These are phyloP conservation scores for Thermophis baileyi DNA, from an alignment of 2,113 vertebrate species.

Conservation along the genomic window DNA sequence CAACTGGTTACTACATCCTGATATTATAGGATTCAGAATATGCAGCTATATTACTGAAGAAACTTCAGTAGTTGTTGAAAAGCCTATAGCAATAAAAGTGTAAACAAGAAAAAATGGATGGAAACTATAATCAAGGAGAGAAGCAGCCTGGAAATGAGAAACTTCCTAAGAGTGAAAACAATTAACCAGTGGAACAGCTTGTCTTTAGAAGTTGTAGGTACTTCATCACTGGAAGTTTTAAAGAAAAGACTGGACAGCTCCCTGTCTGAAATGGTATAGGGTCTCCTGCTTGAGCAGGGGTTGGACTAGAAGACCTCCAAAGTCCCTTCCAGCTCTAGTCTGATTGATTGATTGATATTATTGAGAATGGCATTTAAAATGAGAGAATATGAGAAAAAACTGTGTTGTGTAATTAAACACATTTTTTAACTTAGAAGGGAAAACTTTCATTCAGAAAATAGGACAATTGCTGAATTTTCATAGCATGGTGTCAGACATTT, in stretches of 20 bases:
- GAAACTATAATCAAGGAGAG: not conserved
- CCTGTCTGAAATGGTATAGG: not conserved
- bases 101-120: not conserved
- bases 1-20: not conserved
- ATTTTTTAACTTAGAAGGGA: not conserved
- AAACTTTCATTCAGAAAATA: not conserved
- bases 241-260: not conserved
- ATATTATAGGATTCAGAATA: not conserved
- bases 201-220: not conserved
- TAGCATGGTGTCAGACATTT: not conserved
- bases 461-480: not conserved
- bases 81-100: not conserved
- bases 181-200: not conserved
- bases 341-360: not conserved
- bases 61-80: not conserved
- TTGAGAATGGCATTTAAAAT: not conserved
- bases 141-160: not conserved
- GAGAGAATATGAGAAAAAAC: not conserved
- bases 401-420: not conserved
- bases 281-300: not conserved
- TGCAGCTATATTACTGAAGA: not conserved
- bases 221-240: not conserved
- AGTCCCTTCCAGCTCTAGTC: not conserved
- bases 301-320: not conserved
- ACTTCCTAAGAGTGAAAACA: not conserved